Percentiles rank a stretch among this genome's conserved stretches.
Conservation (phyloP, 2,797 vertebrate species). For the Otolemur crassicaudatus region DNA sequence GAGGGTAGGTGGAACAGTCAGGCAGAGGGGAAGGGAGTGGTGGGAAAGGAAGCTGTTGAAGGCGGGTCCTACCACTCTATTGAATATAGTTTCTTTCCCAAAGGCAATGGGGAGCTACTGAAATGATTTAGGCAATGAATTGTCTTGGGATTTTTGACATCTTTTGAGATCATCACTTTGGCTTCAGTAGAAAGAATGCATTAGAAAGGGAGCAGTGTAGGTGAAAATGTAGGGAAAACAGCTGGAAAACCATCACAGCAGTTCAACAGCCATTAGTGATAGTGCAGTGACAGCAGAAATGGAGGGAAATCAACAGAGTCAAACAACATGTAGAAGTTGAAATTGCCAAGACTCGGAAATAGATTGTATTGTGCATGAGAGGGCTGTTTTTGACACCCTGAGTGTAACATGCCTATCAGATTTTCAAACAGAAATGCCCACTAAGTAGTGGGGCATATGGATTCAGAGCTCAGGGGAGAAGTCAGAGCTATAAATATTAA, state of each 20-base stretch:
- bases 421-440: neutral
- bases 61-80: too few relatives aligned
- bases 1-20: neutral
- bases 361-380: neutral
- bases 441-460: neutral
- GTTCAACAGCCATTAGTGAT: neutral
- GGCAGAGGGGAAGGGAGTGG: neutral
- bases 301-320: neutral
- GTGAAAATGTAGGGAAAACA: neutral
- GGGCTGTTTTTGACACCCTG: neutral
- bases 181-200: neutral
- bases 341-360: neutral
- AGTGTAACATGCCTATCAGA: neutral
- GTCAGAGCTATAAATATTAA: constrained; percentile 1
- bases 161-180: neutral
- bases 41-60: neutral
- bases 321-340: neutral
- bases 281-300: neutral
- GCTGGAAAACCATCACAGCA: neutral
- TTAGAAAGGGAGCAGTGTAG: neutral
- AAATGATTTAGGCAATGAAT: neutral
- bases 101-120: neutral
- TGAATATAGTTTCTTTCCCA: neutral
- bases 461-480: neutral
- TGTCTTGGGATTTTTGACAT: neutral